Evolutionary conservation across 2,113 vertebrate genomes (phyloP).

Genomic region (Periophthalmus modestus): DNA sequence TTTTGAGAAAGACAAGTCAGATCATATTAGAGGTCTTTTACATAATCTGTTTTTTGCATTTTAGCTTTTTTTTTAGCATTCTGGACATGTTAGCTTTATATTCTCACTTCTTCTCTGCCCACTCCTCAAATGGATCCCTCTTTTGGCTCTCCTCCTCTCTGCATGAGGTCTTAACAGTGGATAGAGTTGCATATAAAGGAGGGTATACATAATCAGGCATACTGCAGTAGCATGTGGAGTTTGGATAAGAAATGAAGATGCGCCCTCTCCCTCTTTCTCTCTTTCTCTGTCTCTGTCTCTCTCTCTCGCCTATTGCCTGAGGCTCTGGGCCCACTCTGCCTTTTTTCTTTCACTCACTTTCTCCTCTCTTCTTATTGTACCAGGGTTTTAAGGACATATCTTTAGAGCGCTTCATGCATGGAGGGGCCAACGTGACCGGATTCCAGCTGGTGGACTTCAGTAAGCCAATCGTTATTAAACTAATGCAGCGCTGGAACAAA

Average conservation of each 20-base stretch:
- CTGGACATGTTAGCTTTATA: conserved; percentile 40
- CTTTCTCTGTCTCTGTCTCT: too few species aligned
- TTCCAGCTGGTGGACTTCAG: conserved; percentile 98
- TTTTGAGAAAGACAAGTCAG: not conserved
- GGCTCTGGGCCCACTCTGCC: not conserved
- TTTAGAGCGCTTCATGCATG: conserved; percentile 97
- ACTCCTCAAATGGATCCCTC: conserved; percentile 30
- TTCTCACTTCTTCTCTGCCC: conserved; percentile 16
- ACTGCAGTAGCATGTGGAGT: conserved; percentile 7
- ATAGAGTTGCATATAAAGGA: conserved; percentile 15
- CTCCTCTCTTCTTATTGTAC: not conserved
- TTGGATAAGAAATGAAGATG: conserved; percentile 8
- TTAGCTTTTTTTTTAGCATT: conserved; percentile 53
- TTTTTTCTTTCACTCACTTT: conserved; percentile 12
- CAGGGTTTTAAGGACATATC: conserved; percentile 99
- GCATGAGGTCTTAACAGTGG: conserved; percentile 23
- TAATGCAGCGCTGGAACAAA: conserved; percentile 99
- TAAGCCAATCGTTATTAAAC: conserved; percentile 91
- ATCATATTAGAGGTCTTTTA: not conserved
- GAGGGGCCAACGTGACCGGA: conserved; percentile 96
- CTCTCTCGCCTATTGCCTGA: not conserved
- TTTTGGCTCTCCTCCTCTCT: conserved; percentile 27
- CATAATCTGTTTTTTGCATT: not conserved
- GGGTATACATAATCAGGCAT: conserved; percentile 26
- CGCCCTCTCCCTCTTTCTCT: not conserved